Base-by-base conservation (phyloP, 1,140 invertebrate species). In the Melitaea cinxia region DNA sequence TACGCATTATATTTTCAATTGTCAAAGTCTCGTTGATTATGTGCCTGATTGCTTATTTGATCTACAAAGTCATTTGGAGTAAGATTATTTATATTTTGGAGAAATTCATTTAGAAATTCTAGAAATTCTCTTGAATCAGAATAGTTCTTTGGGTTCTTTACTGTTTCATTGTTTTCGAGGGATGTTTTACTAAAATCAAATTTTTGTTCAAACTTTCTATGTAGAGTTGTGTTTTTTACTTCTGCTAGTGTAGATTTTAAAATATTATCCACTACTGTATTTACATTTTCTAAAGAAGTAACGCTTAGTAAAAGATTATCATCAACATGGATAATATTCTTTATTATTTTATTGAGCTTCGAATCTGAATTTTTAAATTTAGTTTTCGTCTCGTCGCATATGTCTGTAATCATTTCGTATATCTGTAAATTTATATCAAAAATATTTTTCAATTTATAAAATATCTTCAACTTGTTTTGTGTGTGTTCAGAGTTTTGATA, bases 391-490 rank as follows among this genome's bases (percentile, higher is more conserved):
- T 45, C 28, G 9, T 30, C 17, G 17, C 2, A 53, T 14, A 45
- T 17, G 28, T 53, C 5, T 12, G 6, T 28, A 4, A 30, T 6
- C 17, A 53, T 53, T 62, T 62, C 17, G 35, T 28, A 33, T 21
- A 59, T 49, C 15, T 59, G 37, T 3, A 55, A 17, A 28, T 50
- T 58, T 23, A 50, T 57, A 14, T 65, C 62, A 15, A 15, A 52
- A 52, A 59, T 63, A 14, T 69, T 68, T 47, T 45, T 50, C 24
- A 67, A 47, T 33, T 62, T 33, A 50, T 56, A 55, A 57, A 62
- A 63, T 24, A 58, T 45, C n/a, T 19, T 52, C 24, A 68, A 19
- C 2, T 62, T 19, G 10, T 50, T 19, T 17, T 57, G 50, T 10
- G 55, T 26, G 24, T 68, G 42, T 15, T 57, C 26, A 17, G 49